Evolutionary conservation across 1,140 invertebrate species (phyloP), one percentile per base, ranked within the genome.

Genomic region (Himalopsyche phryganea): DNA sequence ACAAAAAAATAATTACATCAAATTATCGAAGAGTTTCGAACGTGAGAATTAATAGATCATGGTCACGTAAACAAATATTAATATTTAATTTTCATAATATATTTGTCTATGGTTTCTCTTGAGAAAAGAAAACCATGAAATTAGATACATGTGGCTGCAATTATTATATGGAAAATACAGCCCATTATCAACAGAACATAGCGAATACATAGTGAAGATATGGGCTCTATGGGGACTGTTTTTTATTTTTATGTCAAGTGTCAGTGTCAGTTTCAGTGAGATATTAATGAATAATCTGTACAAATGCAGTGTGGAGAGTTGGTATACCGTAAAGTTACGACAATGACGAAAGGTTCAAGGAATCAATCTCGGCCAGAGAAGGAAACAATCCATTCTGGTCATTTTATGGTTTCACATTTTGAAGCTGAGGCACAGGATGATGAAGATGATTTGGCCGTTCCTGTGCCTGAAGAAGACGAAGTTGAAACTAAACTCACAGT

Each of bases 351-450:
- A 45, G 47, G 54, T 44, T 57, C 54, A 36, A 57, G 54, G 23
- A 57, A 46, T 50, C 54, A 50, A 57, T 49, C 32, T 50, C 46
- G 54, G 44, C 66, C 73, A 55, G 76, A 71, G 46, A 78, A 76
- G 62, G 92, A 95, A 73, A 85, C 88, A 1, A 98, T 98, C 66
- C 95, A 98, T 73, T 97, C 94, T 66, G 96, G 96, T 15, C 95
- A 98, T 74, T 98, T 98, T 76, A 98, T 98, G 96, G 88, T 98
- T 36, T 97, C 93, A 42, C 87, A 94, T 73, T 95, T 98, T 77
- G 94, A 97, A 74, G 91, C 92, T 23, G 91, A 94, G 71, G 89
- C 85, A 18, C 90, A 93, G 71, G 91, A 94, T 69, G 90, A 92
- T 68, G 91, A 93, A 67, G 90, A 92, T 68, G 85, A 89, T 68